Percentiles rank a stretch among this genome's conserved stretches.
phyloP scores from a whole-genome alignment of 92 coral and sea anemone species.

The Palythoa heliodiscus region DNA sequence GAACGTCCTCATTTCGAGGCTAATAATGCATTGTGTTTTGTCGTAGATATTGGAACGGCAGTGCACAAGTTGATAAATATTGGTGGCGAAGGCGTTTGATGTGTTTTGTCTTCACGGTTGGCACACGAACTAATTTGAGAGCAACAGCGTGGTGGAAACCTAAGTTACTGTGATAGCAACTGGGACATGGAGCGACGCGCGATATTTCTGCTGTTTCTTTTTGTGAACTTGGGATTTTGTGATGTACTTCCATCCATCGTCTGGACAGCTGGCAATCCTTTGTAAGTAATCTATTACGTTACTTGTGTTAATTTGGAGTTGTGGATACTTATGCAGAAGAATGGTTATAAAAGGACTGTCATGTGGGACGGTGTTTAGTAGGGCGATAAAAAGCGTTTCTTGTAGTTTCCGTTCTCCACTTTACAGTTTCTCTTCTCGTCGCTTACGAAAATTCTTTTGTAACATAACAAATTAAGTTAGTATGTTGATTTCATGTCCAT shows the following conservation, averaged over 20 bases:
- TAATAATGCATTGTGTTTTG: constrained; percentile 25
- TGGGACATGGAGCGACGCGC: constrained; percentile 26
- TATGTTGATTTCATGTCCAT: constrained; percentile 20
- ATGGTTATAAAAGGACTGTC: not conserved
- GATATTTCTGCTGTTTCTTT: constrained; percentile 9
- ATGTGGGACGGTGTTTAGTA: not conserved
- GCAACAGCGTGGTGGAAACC: not conserved
- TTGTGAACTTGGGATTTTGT: constrained; percentile 34
- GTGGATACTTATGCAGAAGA: not conserved
- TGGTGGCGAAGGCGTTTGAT: not conserved
- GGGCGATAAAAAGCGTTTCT: not conserved
- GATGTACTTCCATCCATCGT: constrained; percentile 38
- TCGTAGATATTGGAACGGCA: constrained; percentile 5
- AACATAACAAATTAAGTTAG: not conserved
- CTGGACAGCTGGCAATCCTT: constrained; percentile 37
- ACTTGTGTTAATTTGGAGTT: not conserved
- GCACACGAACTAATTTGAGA: constrained; percentile 1
- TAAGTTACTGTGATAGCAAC: not conserved
- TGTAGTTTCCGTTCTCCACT: not conserved
- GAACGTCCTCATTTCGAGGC: constrained; percentile 33
- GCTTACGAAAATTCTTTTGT: not conserved
- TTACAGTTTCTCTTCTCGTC: not conserved
- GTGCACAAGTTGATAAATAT: not conserved
- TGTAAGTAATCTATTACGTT: constrained; percentile 15
- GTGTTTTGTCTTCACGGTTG: not conserved